Percentiles rank a stretch among this genome's conserved stretches.
Evolutionary conservation across 2,797 vertebrate genomes (phyloP).

Genomic region (Ctenochaetus hawaiiensis): DNA sequence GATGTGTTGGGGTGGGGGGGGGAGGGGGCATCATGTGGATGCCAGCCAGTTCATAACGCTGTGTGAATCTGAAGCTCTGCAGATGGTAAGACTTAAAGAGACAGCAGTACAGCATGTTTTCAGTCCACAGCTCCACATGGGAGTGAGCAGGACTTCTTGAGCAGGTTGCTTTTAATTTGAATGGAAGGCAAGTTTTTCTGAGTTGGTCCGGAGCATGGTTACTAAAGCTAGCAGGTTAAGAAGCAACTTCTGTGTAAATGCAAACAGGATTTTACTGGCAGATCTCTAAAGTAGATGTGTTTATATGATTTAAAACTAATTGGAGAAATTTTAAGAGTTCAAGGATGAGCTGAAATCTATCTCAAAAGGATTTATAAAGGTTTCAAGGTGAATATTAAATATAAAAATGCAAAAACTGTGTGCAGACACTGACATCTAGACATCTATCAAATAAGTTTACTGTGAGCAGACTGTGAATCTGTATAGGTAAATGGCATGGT

Average conservation of each 20-base stretch:
- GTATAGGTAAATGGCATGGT: no score
- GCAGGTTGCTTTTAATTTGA: slow-evolving; percentile 19
- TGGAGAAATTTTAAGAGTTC: no score
- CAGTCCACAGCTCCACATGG: slow-evolving; percentile 5
- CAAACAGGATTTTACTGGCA: neutral
- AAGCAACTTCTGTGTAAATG: neutral
- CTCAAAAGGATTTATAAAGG: no score
- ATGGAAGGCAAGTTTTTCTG: slow-evolving; percentile 1
- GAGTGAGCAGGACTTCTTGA: slow-evolving; percentile 8
- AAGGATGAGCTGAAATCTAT: no score
- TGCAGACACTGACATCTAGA: no score
- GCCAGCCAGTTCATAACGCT: slow-evolving; percentile 46
- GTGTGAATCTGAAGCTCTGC: slow-evolving; percentile 42
- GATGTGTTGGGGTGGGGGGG: neutral
- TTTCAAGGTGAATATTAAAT: no score
- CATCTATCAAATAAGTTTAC: no score
- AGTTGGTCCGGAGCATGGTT: slow-evolving; percentile 24
- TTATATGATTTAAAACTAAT: no score
- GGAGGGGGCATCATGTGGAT: slow-evolving; percentile 12
- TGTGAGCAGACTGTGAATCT: no score
- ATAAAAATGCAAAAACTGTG: no score
- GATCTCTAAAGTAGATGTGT: no score
- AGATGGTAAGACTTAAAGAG: slow-evolving; percentile 35
- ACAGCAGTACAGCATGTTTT: slow-evolving; percentile 25
- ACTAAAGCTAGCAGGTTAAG: neutral